A percentile compares a stretch with the other conserved stretches of the same genome.
Conservation (phyloP, 2,113 vertebrate genomes). For the Anser cygnoides region DNA sequence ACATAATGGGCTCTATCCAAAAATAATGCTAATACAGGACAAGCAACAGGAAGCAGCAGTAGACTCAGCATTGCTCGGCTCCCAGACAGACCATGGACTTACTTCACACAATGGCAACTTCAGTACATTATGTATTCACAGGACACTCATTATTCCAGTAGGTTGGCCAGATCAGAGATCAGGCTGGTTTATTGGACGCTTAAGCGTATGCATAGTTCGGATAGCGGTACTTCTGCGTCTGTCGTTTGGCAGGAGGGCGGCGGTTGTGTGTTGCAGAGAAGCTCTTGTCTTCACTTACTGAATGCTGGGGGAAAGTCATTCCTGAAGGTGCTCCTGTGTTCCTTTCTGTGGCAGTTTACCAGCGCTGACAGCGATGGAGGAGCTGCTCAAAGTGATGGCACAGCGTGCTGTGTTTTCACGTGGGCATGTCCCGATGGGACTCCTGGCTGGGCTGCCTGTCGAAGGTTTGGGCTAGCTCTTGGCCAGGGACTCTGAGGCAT, state of each 20-base stretch:
- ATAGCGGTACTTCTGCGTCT: conserved; percentile 73
- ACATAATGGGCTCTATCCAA: conserved; percentile 90
- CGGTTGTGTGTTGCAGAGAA: neutral
- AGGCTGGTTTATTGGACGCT: conserved; percentile 69
- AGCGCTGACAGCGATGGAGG: neutral
- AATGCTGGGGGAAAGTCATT: neutral
- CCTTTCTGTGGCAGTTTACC: conserved; percentile 80
- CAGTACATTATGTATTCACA: conserved; percentile 81
- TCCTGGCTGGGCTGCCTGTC: neutral
- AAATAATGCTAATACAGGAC: conserved; percentile 89
- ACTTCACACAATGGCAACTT: conserved; percentile 79
- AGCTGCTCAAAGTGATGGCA: neutral
- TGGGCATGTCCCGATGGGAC: neutral
- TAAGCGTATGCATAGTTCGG: conserved; percentile 65
- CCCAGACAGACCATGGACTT: conserved; percentile 80
- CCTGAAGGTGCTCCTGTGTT: conserved; percentile 42
- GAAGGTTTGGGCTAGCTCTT: neutral
- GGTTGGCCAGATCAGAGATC: conserved; percentile 66
- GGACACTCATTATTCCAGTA: conserved; percentile 75
- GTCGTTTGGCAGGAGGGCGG: conserved; percentile 59
- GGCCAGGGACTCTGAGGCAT: accelerated
- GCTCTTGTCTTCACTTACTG: conserved; percentile 67
- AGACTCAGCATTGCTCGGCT: conserved; percentile 90
- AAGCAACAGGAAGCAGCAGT: conserved; percentile 92
- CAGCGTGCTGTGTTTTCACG: neutral